A percentile compares a stretch with the other conserved stretches of the same genome.
Conservation (phyloP, 2,888 invertebrate species). For the Ferrisia virgata region DNA sequence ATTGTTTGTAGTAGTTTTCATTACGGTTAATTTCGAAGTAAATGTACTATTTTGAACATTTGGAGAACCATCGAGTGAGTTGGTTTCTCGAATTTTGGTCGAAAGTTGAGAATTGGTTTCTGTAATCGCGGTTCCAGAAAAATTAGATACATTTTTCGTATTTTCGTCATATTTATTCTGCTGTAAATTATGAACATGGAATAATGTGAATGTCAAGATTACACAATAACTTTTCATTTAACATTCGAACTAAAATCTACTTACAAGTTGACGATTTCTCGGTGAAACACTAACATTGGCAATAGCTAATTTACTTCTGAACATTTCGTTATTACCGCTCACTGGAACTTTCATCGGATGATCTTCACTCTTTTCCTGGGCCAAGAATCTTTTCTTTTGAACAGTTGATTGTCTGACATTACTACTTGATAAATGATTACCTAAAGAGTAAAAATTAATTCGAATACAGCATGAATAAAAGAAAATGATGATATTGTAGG, state of each 20-base stretch:
- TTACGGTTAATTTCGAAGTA: not conserved
- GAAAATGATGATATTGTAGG: not conserved
- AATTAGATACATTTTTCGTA: not conserved
- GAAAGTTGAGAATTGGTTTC: not conserved
- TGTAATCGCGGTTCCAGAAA: not conserved
- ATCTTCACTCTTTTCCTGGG: not conserved
- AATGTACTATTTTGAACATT: not conserved
- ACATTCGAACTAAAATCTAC: not conserved
- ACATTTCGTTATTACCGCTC: not conserved
- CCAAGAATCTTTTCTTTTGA: not conserved
- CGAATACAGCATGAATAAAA: not conserved
- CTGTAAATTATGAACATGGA: not conserved
- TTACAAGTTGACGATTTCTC: not conserved
- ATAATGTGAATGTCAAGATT: not conserved
- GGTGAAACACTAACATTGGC: not conserved
- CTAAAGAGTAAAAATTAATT: not conserved
- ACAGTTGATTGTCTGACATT: not conserved
- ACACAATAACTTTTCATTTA: not conserved
- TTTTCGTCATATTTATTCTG: not conserved
- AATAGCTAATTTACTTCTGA: not conserved
- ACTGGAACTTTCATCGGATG: not conserved
- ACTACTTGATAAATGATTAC: not conserved
- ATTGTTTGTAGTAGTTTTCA: not conserved
- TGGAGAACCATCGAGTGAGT: not conserved
- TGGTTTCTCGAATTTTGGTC: not conserved